Conservation (phyloP, 2,888 invertebrate species). For the Polymixis flavicincta region DNA sequence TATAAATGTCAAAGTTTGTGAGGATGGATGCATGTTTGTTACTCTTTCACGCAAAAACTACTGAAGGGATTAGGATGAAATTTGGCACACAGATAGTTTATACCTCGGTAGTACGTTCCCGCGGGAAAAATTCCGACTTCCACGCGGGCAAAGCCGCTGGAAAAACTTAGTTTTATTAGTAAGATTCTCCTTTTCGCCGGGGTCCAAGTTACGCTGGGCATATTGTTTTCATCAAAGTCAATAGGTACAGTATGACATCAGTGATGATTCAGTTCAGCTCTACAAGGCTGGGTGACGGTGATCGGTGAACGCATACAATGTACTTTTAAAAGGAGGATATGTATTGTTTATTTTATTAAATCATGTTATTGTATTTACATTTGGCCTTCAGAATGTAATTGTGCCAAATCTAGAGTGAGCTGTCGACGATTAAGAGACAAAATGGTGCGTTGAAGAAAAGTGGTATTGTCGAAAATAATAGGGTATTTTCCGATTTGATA, state of each 20-base stretch:
- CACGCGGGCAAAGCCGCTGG: too few species aligned
- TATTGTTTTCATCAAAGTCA: background rate
- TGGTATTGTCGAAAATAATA: background rate
- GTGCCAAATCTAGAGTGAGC: too few species aligned
- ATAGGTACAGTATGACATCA: constrained; percentile 37
- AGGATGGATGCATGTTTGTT: too few species aligned
- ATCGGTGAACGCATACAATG: constrained; percentile 25
- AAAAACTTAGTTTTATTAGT: too few species aligned
- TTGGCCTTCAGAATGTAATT: background rate
- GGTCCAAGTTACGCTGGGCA: background rate
- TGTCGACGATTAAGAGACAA: background rate
- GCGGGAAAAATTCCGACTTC: too few species aligned
- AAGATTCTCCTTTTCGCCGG: too few species aligned
- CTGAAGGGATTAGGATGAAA: too few species aligned
- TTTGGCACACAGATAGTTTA: too few species aligned
- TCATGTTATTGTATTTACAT: constrained; percentile 8
- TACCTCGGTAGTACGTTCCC: too few species aligned
- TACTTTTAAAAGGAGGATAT: constrained; percentile 14
- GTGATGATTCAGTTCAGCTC: constrained; percentile 31
- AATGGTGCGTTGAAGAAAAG: background rate
- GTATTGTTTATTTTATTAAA: constrained; percentile 28
- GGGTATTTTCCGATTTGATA: too few species aligned
- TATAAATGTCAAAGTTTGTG: too few species aligned
- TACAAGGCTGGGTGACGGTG: constrained; percentile 40
- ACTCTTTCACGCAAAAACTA: too few species aligned